A percentile compares a stretch with the other conserved stretches of the same genome.
phyloP scores from a whole-genome alignment of 2,797 vertebrate species.

The Trichosurus vulpecula region DNA sequence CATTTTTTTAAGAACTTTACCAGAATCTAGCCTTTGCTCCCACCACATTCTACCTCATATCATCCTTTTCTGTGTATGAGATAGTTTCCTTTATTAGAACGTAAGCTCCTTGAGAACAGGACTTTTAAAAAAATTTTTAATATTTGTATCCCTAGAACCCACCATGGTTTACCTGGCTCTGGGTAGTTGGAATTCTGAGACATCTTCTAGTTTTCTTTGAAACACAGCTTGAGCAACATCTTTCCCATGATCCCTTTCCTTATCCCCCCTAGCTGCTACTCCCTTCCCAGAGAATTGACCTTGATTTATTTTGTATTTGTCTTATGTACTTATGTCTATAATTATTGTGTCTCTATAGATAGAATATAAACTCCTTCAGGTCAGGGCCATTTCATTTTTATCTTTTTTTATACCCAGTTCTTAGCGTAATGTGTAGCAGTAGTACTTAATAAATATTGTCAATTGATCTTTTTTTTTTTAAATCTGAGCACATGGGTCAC shows the following conservation, averaged over 20 bases:
- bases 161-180: not conserved
- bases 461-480: not conserved
- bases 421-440: not conserved
- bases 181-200: not conserved
- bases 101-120: not conserved
- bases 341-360: not conserved
- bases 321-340: not conserved
- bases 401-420: not conserved
- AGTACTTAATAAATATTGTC: not conserved
- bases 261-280: not conserved
- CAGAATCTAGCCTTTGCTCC: not conserved
- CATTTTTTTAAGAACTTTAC: not conserved
- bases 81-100: not conserved
- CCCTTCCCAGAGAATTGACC: not conserved
- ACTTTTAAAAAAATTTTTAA: not conserved
- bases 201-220: not conserved
- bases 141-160: not conserved
- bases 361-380: not conserved
- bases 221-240: not conserved
- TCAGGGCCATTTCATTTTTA: not conserved
- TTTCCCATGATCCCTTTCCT: not conserved
- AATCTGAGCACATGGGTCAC: not conserved
- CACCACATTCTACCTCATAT: not conserved
- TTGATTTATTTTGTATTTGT: not conserved
- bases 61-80: not conserved